Evolutionary conservation across 1,140 invertebrate species (phyloP).

Genomic region (Brachionus plicatilis): DNA sequence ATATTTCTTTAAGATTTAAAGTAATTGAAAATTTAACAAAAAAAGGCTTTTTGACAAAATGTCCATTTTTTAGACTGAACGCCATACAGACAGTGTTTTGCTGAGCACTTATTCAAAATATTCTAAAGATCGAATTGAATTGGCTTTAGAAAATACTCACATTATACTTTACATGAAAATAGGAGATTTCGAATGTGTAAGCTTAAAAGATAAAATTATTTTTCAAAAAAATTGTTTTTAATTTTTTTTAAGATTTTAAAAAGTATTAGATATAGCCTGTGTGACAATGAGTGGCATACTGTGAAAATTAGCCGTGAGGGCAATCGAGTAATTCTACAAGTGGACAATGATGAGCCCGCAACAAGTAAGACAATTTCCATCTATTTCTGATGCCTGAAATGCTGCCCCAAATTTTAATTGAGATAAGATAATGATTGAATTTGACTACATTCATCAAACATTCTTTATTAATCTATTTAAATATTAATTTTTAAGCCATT

Average conservation of each 20-base stretch:
- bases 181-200: constrained; percentile 13
- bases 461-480: too few species aligned
- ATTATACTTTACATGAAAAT: not conserved
- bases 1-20: constrained; percentile 23
- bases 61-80: not conserved
- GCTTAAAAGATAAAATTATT: not conserved
- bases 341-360: constrained; percentile 45
- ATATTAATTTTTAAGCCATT: too few species aligned
- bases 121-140: not conserved
- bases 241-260: not conserved
- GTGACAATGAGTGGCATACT: constrained; percentile 51
- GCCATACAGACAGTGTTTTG: not conserved
- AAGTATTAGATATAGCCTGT: not conserved
- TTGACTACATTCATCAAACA: too few species aligned
- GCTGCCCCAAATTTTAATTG: too few species aligned
- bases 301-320: constrained; percentile 48
- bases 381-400: too few species aligned
- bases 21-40: not conserved
- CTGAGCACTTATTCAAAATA: constrained; percentile 8
- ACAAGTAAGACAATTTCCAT: constrained; percentile 39
- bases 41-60: not conserved
- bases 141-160: constrained; percentile 22
- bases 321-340: constrained; percentile 47
- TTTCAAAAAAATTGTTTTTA: not conserved
- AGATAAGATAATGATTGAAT: too few species aligned